Base-by-base conservation (phyloP, 1,140 invertebrate species). In the Zophobas atratus region DNA sequence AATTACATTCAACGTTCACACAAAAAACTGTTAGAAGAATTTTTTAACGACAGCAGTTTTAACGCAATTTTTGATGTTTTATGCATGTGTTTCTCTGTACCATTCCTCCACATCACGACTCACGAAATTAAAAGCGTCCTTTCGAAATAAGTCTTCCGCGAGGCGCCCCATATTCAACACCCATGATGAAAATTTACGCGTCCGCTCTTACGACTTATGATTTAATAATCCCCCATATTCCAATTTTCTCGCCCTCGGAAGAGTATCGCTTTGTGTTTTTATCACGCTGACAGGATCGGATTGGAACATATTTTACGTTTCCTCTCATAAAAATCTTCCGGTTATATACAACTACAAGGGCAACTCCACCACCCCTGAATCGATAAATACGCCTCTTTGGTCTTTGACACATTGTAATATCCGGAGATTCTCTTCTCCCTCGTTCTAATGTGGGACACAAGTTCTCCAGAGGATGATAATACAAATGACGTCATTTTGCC, bases 201-300 rank as follows among this genome's bases (percentile, higher is more conserved):
- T 20, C 20, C 20, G 20, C 20, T 20, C 20, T 20, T 20, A 20
- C 20, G 20, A 20, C 20, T 20, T 20, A 46, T 8, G 6, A 3
- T 46, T 8, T 46, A 46, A 3, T 8, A 46, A 4, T 46, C 6
- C 6, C 43, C 43, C 3, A 46, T 46, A 51, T 51, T 20, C 49
- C 2, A 5, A 51, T 20, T 51, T 51, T 51, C 43, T 4, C 6
- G 3, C 3, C 49, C 49, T 4, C 49, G 0, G n/a, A 51, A 20
- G 49, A 51, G 49, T 51, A 51, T 51, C 49, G 49, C 49, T 51
- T 51, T 51, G n/a, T 51, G 49, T 51, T 51, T 51, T 51, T 51
- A 51, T 51, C 49, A n/a, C n/a, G 0, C 2, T 51, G 49, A 20
- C n/a, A 20, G 49, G 49, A 20, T 20, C 49, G 49, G 2, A 51